phyloP scores from a whole-genome alignment of 1,140 invertebrate genomes.

The Eurytemora carolleeae region DNA sequence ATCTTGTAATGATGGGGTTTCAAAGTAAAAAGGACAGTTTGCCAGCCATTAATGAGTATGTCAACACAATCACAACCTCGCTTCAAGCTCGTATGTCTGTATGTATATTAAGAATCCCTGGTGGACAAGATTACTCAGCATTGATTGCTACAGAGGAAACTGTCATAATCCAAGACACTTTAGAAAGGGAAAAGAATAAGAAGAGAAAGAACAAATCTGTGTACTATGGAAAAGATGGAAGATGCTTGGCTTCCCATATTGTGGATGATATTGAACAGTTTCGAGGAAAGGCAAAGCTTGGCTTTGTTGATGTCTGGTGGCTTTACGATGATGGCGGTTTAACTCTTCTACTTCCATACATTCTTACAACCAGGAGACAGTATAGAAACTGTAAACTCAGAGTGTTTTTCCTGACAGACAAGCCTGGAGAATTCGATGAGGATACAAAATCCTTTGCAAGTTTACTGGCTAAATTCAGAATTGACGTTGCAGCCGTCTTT shows the following conservation, averaged over 20 bases:
- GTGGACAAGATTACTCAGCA: slow-evolving; percentile 27
- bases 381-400: slow-evolving; percentile 68
- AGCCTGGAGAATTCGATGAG: slow-evolving; percentile 28
- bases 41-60: not conserved
- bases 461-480: slow-evolving; percentile 73
- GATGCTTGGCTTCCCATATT: not conserved
- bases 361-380: slow-evolving; percentile 58
- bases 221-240: slow-evolving; percentile 1
- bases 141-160: not conserved
- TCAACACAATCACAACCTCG: slow-evolving; percentile 29
- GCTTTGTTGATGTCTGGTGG: slow-evolving; percentile 45
- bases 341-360: slow-evolving; percentile 76
- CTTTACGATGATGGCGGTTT: slow-evolving; percentile 43
- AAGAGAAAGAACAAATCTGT: slow-evolving; percentile 11
- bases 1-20: slow-evolving; percentile 54
- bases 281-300: slow-evolving; percentile 24
- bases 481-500: slow-evolving; percentile 69
- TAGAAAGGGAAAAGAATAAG: not conserved
- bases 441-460: slow-evolving; percentile 55
- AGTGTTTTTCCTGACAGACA: slow-evolving; percentile 71
- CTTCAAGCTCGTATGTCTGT: slow-evolving; percentile 35
- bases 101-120: slow-evolving; percentile 28
- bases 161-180: not conserved
- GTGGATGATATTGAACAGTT: not conserved
- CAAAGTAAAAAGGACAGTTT: slow-evolving; percentile 25